Conservation (phyloP, 2,888 invertebrate genomes). For the Gonocerus acuteangulatus region DNA sequence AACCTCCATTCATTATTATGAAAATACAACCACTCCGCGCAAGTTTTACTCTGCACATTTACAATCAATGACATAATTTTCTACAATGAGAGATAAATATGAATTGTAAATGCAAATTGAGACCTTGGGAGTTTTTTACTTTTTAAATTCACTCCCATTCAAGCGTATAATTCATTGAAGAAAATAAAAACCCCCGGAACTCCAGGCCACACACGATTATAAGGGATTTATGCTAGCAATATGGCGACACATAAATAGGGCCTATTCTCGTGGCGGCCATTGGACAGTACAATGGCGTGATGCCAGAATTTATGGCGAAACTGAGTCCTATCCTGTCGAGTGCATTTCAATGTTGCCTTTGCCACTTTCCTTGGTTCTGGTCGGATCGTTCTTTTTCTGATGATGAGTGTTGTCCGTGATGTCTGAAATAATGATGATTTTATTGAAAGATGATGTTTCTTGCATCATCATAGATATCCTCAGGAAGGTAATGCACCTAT, state of each 20-base stretch:
- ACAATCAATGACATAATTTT: too few species aligned
- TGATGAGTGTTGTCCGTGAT: too few species aligned
- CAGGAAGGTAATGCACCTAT: too few species aligned
- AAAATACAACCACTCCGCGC: too few species aligned
- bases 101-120: background rate
- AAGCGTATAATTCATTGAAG: background rate
- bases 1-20: too few species aligned
- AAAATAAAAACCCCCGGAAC: background rate
- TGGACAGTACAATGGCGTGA: background rate
- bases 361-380: too few species aligned
- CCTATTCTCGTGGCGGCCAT: background rate
- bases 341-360: background rate
- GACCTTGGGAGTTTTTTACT: background rate
- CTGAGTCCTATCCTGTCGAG: background rate
- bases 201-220: background rate
- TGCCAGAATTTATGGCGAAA: background rate
- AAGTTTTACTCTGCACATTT: too few species aligned
- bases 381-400: too few species aligned
- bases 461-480: too few species aligned
- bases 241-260: background rate
- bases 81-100: background rate
- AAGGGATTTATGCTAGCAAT: slow-evolving; percentile 3
- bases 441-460: too few species aligned
- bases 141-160: background rate
- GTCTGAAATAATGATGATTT: too few species aligned